Base-by-base conservation (phyloP, 1,140 invertebrate genomes). In the Bombus consobrinus region DNA sequence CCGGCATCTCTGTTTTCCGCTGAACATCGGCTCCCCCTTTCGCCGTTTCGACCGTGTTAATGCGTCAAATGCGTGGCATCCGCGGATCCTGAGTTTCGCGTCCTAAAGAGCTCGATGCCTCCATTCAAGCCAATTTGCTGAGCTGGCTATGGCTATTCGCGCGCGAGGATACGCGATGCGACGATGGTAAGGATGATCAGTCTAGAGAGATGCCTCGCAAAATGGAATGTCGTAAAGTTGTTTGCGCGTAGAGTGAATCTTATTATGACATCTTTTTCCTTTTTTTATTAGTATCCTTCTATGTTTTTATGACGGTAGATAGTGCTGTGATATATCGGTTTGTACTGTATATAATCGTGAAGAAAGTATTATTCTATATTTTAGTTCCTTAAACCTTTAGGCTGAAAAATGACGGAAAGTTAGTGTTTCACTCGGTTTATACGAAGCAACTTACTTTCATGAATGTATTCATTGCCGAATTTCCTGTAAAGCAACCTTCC, bases 11-110 rank as follows among this genome's bases (percentile, higher is more conserved):
- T 76, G 87, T 90, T 89, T 88, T 81, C 87, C 86, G 75, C 77
- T 81, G 90, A 88, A 86, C 87, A 89, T 89, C 87, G 79, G 88
- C 71, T 68, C 84, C 87, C 86, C 89, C 78, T 89, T 87, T 74
- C 79, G 66, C 83, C 83, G 73, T 87, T 81, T 78, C 87, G 80
- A 76, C 81, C 80, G 90, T 89, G 89, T 91, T 92, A 91, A 92
- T 92, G 87, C 91, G 89, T 92, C 87, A 90, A 91, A 90, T 88
- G 90, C 88, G 86, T 88, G 78, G 69, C 85, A 73, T 80, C 75
- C 85, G 66, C 85, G 73, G 81, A 78, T 89, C 13, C 77, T 25
- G 72, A 47, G n/a, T 71, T 78, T 83, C 74, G 78, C 83, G 78
- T 64, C 71, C 64, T 62, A 62, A 86, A 78, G 74, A 77, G 81